Base-by-base conservation (phyloP, 2,888 invertebrate genomes). In the Schrankia costaestrigalis region DNA sequence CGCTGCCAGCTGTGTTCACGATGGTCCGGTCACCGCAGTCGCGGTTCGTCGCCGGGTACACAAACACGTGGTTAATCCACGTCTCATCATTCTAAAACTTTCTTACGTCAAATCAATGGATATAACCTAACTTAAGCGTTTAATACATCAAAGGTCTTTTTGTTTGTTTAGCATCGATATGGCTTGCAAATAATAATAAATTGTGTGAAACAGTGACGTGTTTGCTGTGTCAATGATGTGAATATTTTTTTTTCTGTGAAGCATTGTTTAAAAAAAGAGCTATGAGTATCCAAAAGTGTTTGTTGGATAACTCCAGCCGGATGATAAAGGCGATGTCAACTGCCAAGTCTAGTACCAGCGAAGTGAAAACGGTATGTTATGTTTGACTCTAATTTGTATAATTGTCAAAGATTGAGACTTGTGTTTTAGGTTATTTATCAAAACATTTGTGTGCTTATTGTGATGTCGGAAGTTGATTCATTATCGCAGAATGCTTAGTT, bases 51-150 rank as follows among this genome's bases (percentile, higher is more conserved):
- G 57, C 49, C 52, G 50, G 58, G 48, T 41, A 41, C 12, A 25
- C 25, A 35, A 46, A 57, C 56, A 70, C 72, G 78, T 72, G 59
- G 51, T 24, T 19, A 31, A 39, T 46, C 46, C 58, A 54, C 63
- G 56, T 51, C 50, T 41, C 39, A 25, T 33, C 35, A 45, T 40
- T 63, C 68, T 37, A 56, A 86, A 87, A 87, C 85, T 86, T 87
- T 87, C 71, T 85, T 86, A 86, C 85, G 84, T 82, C 81, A 81
- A 81, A 80, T 82, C 83, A 82, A 86, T 87, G 87, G 87, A 86
- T 87, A 86, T 86, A 87, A 87, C 87, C 85, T 87, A 87, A 86
- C 70, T 72, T 56, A 71, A 70, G 73, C 63, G 60, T 67, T 70
- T 64, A 47, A 43, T 46, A 55, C 50, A 47, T 49, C 46, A 50